phyloP scores from a whole-genome alignment of 1,140 invertebrate genomes.

The Procambarus clarkii region DNA sequence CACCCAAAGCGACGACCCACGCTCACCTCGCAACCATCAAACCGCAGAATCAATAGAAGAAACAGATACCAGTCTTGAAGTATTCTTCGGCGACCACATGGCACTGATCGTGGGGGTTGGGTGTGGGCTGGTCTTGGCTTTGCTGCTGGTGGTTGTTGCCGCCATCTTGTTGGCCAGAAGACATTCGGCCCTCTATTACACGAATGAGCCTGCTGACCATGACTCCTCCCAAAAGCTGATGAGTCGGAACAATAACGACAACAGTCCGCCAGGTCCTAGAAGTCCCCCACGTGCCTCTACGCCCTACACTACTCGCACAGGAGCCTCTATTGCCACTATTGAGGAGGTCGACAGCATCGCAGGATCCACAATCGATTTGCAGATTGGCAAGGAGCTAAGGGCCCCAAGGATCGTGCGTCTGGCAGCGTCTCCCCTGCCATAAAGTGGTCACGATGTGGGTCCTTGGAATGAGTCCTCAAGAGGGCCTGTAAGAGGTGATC shows the following conservation, averaged over 20 bases:
- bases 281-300: slow-evolving; percentile 16
- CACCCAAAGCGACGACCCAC: slow-evolving; percentile 31
- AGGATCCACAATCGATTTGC: slow-evolving; percentile 44
- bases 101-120: slow-evolving; percentile 68
- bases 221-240: slow-evolving; percentile 71
- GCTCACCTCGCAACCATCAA: slow-evolving; percentile 40
- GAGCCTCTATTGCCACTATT: slow-evolving; percentile 45
- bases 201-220: slow-evolving; percentile 81
- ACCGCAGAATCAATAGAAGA: neutral
- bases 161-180: slow-evolving; percentile 77
- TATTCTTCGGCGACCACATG: slow-evolving; percentile 66
- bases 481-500: too few relatives aligned
- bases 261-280: slow-evolving; percentile 46
- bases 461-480: neutral
- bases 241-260: slow-evolving; percentile 71
- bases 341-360: slow-evolving; percentile 61
- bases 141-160: slow-evolving; percentile 74
- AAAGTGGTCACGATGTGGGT: neutral
- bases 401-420: slow-evolving; percentile 52
- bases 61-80: slow-evolving; percentile 14
- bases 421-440: slow-evolving; percentile 53
- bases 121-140: slow-evolving; percentile 73
- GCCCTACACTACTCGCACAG: neutral
- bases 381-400: slow-evolving; percentile 36
- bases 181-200: slow-evolving; percentile 84